Base-by-base conservation (phyloP, 2,888 invertebrate species). In the Andrena fulva region DNA sequence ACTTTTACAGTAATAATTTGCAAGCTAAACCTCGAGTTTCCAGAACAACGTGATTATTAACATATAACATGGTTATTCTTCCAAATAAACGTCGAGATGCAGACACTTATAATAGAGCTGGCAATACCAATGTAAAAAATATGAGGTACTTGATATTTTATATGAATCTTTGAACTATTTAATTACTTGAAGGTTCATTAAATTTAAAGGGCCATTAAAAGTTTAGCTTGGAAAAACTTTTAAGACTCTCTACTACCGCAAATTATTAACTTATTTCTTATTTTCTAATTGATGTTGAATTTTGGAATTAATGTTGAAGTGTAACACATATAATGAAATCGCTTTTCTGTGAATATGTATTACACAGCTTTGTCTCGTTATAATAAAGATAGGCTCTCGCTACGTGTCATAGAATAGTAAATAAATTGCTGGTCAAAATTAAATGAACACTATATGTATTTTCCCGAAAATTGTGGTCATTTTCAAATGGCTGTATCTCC, bases 1-100 rank as follows among this genome's bases (percentile, higher is more conserved):
- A 67, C 62, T 54, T 66, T 59, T 27, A 7, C 71, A 54, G 71
- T 71, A 77, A 80, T 70, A 35, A 7, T 70, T 64, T 70, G 60
- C 60, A 66, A 54, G 24, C 56, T 35, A 27, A 63, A 70, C 52
- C 52, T 70, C 63, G 52, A 63, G 54, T 24, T 16, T 54, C 8
- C 42, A 10, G 62, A 29, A 33, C 52, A n/a, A 69, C 16, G 10
- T n/a, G 59, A 42, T 42, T 20, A 16, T 59, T 66, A 52, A 62
- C 52, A 52, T 35, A 52, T 12, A 42, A 54, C 52, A n/a, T n/a
- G 27, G 20, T 54, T 29, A 70, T 33, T 60, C 50, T 67, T 67
- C 59, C 59, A 29, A 42, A 59, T 33, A 2, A 10, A 33, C 3
- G 16, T 16, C 10, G 67, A 50, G 48, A 59, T 20, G n/a, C 48